Conservation (phyloP, 30 jellyfish, hydroid and myxozoan species). For the Aurelia aurita region DNA sequence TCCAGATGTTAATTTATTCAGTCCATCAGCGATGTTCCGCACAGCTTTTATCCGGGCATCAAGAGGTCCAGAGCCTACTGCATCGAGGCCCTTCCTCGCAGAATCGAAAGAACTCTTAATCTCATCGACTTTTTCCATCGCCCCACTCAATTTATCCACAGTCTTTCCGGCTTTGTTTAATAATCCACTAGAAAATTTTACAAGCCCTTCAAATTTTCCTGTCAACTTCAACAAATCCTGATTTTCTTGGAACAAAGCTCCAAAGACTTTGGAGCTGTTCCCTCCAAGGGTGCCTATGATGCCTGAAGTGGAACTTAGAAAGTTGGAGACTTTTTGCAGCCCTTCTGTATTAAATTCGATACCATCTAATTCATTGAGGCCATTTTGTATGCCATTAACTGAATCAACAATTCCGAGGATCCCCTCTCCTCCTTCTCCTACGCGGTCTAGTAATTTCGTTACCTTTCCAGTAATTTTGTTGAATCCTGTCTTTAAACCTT, state of each 20-base stretch:
- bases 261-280: conserved; percentile 64
- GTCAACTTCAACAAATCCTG: conserved; percentile 66
- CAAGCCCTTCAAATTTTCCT: conserved; percentile 86
- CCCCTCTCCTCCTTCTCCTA: conserved; percentile 77
- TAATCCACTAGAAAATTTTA: conserved; percentile 58
- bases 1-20: conserved; percentile 57
- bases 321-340: conserved; percentile 54
- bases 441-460: conserved; percentile 66
- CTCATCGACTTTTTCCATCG: conserved; percentile 69
- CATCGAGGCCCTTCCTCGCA: conserved; percentile 41
- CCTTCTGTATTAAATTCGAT: conserved; percentile 77
- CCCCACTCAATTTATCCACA: conserved; percentile 57
- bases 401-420: conserved; percentile 55
- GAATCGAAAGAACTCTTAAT: conserved; percentile 50
- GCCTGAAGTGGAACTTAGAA: conserved; percentile 70
- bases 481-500: conserved; percentile 50
- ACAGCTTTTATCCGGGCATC: conserved; percentile 91
- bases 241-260: conserved; percentile 67
- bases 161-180: conserved; percentile 82
- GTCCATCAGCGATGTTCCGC: conserved; percentile 75
- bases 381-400: conserved; percentile 71
- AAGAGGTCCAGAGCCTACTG: conserved; percentile 81
- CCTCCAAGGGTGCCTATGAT: conserved; percentile 51
- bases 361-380: conserved; percentile 31
- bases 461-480: conserved; percentile 64